Base-by-base conservation (phyloP, 2,113 vertebrate species). In the Halichoerus grypus region DNA sequence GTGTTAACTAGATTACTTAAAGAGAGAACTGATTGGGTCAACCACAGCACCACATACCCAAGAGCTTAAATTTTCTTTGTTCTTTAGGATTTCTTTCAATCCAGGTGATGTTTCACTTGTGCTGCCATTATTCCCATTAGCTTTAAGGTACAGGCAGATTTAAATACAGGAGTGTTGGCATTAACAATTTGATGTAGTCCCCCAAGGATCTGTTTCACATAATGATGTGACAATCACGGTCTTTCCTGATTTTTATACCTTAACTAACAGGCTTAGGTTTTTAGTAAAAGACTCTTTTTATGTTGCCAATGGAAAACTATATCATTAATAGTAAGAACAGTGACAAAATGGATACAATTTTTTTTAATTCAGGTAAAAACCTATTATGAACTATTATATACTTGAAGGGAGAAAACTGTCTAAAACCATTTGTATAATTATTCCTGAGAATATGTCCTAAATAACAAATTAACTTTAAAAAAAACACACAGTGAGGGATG, bases 211-310 rank as follows among this genome's bases (percentile, higher is more conserved):
- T 97, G 76, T 84, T 97, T 90, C 88, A 96, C 42, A 97, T 94
- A 96, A 87, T 83, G n/a, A 92, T 93, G 36, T 67, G 92, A 95
- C 31, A 96, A 92, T 69, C 16, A 1, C n/a, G 91, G 53, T 63
- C 61, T 95, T 96, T 28, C 21, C 71, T 22, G 39, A 95, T 94
- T 93, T 93, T 93, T 80, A 86, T 95, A 96, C 91, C n/a, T 95
- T 96, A 69, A 84, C 53, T 90, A 94, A 97, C 15, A 76, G 69
- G 14, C 76, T 84, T 55, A 26, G 33, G 42, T 86, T 95, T 94
- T 92, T 42, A 90, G 46, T 24, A 82, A 33, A 74, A 83, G 28
- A 33, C 4, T 71, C 36, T 80, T 87, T 91, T 63, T 59, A 80
- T 63, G 33, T 55, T 88, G n/a, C 10, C n/a, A 76, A 14, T 55